Evolutionary conservation across 2,797 vertebrate species (phyloP).

Genomic region (Rhinatrema bivittatum): DNA sequence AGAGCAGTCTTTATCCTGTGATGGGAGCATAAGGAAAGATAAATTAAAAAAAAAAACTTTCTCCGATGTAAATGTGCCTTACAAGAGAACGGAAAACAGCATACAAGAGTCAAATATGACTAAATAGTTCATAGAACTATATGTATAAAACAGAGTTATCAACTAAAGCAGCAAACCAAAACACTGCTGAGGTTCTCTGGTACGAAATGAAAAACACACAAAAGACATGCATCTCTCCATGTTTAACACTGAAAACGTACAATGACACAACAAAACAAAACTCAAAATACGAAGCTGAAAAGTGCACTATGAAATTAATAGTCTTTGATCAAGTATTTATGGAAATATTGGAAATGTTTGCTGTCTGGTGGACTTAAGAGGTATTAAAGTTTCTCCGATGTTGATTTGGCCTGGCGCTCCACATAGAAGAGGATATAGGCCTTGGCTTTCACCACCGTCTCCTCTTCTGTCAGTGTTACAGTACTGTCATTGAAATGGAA

Average conservation of each 20-base stretch:
- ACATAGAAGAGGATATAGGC: slow-evolving; percentile 97
- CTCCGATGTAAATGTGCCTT: slow-evolving; percentile 57
- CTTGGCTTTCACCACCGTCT: slow-evolving; percentile 89
- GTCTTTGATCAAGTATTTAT: slow-evolving; percentile 69
- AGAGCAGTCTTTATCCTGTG: slow-evolving; percentile 23
- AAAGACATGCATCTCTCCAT: slow-evolving; percentile 55
- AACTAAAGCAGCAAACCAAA: slow-evolving; percentile 71
- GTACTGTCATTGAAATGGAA: slow-evolving; percentile 99
- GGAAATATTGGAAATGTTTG: slow-evolving; percentile 60
- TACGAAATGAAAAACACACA: slow-evolving; percentile 47
- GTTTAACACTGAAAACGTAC: slow-evolving; percentile 55
- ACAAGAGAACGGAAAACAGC: slow-evolving; percentile 49
- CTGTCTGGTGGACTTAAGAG: slow-evolving; percentile 44
- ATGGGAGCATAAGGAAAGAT: slow-evolving; percentile 10
- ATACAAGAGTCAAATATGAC: slow-evolving; percentile 53
- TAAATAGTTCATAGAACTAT: slow-evolving; percentile 53
- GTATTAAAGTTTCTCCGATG: slow-evolving; percentile 66
- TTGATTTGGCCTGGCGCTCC: slow-evolving; percentile 64
- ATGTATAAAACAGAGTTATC: slow-evolving; percentile 58
- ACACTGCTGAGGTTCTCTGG: slow-evolving; percentile 66
- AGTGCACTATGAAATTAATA: slow-evolving; percentile 68
- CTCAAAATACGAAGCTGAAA: slow-evolving; percentile 58
- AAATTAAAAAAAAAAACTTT: slow-evolving; percentile 37
- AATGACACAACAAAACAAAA: slow-evolving; percentile 56
- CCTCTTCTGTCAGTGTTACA: slow-evolving; percentile 84